Evolutionary conservation across 30 jellyfish, hydroid and myxozoan genomes (phyloP).

Genomic region (Pseudorhiza aurosa): DNA sequence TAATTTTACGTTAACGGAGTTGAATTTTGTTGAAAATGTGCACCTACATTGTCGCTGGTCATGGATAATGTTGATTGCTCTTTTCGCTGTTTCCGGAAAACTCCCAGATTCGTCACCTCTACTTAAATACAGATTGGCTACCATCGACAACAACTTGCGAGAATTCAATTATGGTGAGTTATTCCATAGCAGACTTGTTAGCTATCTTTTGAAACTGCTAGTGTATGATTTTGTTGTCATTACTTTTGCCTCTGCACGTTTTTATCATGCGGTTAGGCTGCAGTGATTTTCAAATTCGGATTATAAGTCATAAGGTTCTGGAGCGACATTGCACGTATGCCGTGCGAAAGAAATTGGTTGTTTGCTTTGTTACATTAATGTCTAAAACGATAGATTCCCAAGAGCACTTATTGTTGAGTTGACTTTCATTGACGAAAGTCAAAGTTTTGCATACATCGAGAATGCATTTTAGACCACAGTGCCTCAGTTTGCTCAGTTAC

Average conservation of each 20-base stretch:
- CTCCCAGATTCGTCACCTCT: slow-evolving; percentile 18
- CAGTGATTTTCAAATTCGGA: background rate
- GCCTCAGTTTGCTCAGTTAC: too few relatives aligned
- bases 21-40: background rate
- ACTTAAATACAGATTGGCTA: background rate
- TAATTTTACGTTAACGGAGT: background rate
- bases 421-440: too few relatives aligned
- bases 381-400: too few relatives aligned
- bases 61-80: slow-evolving; percentile 37
- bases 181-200: background rate
- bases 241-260: background rate
- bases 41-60: background rate
- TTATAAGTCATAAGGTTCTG: too few relatives aligned
- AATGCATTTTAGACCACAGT: too few relatives aligned
- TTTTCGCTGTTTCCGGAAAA: slow-evolving; percentile 46
- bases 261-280: slow-evolving; percentile 6
- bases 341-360: too few relatives aligned
- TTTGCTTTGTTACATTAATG: too few relatives aligned
- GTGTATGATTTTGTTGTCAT: background rate
- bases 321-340: too few relatives aligned
- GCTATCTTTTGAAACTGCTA: background rate
- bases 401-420: too few relatives aligned
- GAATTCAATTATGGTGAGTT: background rate
- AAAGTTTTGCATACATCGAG: too few relatives aligned
- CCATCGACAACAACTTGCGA: background rate